Evolutionary conservation across 2,888 invertebrate genomes (phyloP), one percentile per base, ranked within the genome.

Genomic region (Palloptera scutellata): DNA sequence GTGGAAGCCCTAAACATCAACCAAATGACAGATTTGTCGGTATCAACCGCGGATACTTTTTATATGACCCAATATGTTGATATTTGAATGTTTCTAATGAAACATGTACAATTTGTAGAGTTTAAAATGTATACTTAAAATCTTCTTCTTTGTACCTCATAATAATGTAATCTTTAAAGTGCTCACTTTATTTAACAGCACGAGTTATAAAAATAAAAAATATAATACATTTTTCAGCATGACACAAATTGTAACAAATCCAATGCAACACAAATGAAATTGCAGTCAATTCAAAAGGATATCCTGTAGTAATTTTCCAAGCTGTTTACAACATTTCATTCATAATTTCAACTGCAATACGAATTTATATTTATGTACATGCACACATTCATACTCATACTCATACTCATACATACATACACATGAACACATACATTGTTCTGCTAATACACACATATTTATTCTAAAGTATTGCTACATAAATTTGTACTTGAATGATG

Each of bases 251-350:
- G 30, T 30, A 30, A 30, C 30, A 4, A 30, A 30, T 30, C 6
- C 30, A 30, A 30, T 30, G 30, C 30, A 30, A 30, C 6, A 30
- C 3, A 77, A 77, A 79, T 80, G 78, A 77, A 79, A 78, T 78
- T 78, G 75, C 74, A 77, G 73, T 74, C 80, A 79, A 78, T 79
- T 78, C 79, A 79, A 79, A 79, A 78, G 76, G 79, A 80, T 78
- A 77, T 78, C 76, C 65, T 59, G 59, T 59, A 59, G 59, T 59
- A 59, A 65, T 65, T 65, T 65, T 60, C 59, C 59, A 60, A n/a
- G 59, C 59, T 65, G 65, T 60, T 65, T 65, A 65, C 65, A 65
- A 65, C 65, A 59, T 55, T 43, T 59, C 59, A 65, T 43, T 65
- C 65, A 65, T 65, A 59, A 65, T 65, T 60, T 59, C 59, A 59